Conservation (phyloP, 2,113 vertebrate genomes). For the Pyrgilauda ruficollis region DNA sequence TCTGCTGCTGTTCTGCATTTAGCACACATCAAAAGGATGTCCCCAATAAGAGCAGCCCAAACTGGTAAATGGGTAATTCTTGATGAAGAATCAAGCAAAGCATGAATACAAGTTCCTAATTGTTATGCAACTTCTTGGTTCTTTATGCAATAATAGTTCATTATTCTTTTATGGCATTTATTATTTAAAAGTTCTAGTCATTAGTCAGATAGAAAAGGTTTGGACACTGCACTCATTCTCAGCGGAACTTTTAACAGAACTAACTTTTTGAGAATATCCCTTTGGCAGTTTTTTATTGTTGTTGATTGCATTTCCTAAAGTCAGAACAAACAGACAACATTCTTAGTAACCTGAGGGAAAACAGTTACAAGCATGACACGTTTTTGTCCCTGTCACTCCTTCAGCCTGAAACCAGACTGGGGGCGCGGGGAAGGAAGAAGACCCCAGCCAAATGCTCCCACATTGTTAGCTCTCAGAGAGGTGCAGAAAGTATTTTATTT, state of each 20-base stretch:
- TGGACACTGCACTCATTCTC: background rate
- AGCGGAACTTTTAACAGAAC: slow-evolving; percentile 20
- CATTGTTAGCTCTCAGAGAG: background rate
- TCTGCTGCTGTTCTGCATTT: slow-evolving; percentile 40
- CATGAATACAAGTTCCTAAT: slow-evolving; percentile 8
- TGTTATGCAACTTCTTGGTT: background rate
- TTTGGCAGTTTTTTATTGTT: background rate
- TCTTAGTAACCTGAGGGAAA: background rate
- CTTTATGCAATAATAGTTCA: slow-evolving; percentile 31
- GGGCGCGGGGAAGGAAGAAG: background rate
- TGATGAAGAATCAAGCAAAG: slow-evolving; percentile 40
- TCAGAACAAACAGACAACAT: background rate
- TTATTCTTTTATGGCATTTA: slow-evolving; percentile 32
- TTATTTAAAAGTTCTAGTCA: slow-evolving; percentile 52
- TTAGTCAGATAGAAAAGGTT: slow-evolving; percentile 36
- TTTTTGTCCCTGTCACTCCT: background rate
- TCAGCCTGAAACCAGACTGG: background rate
- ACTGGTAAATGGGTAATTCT: background rate
- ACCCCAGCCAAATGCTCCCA: background rate
- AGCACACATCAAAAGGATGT: slow-evolving; percentile 56
- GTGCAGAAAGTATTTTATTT: background rate
- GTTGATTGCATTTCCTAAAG: background rate
- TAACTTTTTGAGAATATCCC: slow-evolving; percentile 46
- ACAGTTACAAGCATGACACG: background rate
- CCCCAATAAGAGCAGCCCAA: slow-evolving; percentile 10